Evolutionary conservation across 2,888 invertebrate species (phyloP), one percentile per base, ranked within the genome.

Genomic region (Cyaniris semiargus): DNA sequence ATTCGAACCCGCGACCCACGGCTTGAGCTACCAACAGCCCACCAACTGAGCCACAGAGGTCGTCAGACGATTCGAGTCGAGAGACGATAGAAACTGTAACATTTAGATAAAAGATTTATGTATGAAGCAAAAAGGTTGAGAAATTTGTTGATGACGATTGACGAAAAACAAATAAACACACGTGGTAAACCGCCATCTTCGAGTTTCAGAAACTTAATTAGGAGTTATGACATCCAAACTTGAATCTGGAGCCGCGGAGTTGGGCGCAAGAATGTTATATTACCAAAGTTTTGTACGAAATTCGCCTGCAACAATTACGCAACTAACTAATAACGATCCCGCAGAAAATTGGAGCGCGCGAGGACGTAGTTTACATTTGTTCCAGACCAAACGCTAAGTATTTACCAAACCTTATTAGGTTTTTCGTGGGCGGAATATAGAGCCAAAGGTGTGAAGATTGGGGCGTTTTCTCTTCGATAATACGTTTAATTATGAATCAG

Each of bases 291-390:
- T 72, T 38, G 44, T 44, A 72, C 48, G 15, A 44, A 34, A 23
- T 72, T 72, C 23, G 72, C 72, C 48, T 72, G 48, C 15, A 72
- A 75, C 75, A 71, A 72, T 6, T 27, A 71, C 31, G 76, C 27
- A 58, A 31, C 44, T 44, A 70, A 70, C 70, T 76, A 53, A 71
- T 53, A 56, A 53, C 23, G 53, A 34, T 58, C 56, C 76, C 15
- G 21, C 31, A 71, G 31, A 70, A 71, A 38, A 58, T 34, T 76
- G 23, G 70, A 70, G 34, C 70, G 23, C 60, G 21, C 60, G 60
- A 60, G 60, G 60, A 60, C 23, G 23, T 60, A 60, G 23, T 60
- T 23, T 60, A 60, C 60, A 60, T 60, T n/a, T 18, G n/a, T 44
- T 72, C 18, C 10, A 13, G 13, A 60, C 60, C 23, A 60, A 60